Base-by-base conservation (phyloP, 2,888 invertebrate genomes). In the Hedychridium roseum region DNA sequence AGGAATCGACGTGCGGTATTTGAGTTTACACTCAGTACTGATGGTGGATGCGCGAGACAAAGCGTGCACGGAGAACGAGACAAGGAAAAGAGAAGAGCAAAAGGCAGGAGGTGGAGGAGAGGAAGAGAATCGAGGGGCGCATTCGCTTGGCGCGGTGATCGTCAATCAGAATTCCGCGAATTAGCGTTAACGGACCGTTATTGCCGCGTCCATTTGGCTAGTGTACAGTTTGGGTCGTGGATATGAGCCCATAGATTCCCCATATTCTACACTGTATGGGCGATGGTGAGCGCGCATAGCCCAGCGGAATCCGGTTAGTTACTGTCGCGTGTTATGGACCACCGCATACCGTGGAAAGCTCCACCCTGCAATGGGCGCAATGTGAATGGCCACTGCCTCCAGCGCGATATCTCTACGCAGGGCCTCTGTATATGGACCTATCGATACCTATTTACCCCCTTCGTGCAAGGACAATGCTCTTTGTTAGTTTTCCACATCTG, bases 121-220 rank as follows among this genome's bases (percentile, higher is more conserved):
- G 43, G 52, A 59, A 32, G 45, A 58, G 51, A 62, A 64, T 64
- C 45, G 65, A 62, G 65, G 62, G 62, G 50, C 58, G 48, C 55
- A 52, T 54, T 51, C 57, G 60, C 64, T 66, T 66, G 68, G 66
- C 65, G 66, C 60, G 68, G 64, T 63, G 68, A 61, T 76, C 78
- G 78, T 78, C 78, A 76, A 78, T 78, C 78, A 78, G 78, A 76
- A 78, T 78, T 76, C 70, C 77, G 75, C 78, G 78, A 78, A 78
- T 78, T 78, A 78, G 77, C 78, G 78, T 78, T 78, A 78, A 78
- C 77, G 78, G 75, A 74, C 77, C 76, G 76, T 78, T 78, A 78
- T 78, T 78, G 78, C 78, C 70, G 75, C 75, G 78, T 78, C 78
- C 78, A 78, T 78, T 78, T 78, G 77, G 77, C 77, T 73, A 67